Base-by-base conservation (phyloP, 1,140 invertebrate genomes). In the Aleiodes sp. region DNA sequence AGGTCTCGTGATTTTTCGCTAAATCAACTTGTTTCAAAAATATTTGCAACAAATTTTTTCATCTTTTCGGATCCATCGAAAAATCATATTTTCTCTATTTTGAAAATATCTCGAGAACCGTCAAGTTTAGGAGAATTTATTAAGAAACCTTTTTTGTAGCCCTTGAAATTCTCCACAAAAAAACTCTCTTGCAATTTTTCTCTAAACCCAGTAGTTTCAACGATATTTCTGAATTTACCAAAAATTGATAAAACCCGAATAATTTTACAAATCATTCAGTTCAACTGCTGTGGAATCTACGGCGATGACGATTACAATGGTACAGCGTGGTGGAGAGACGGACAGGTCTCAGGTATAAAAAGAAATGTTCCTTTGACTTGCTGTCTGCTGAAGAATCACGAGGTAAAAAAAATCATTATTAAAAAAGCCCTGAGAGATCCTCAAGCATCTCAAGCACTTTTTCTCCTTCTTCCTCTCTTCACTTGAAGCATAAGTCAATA, bases 241-340 rank as follows among this genome's bases (percentile, higher is more conserved):
- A n/a, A n/a, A 24, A 12, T 61, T 21, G 21, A 41, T 16, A 14
- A 10, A 10, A 21, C 2, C 24, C 29, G n/a, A 43, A 19, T 31
- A 33, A 26, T 24, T 46, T 46, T 19, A 26, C 16, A 21, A 19
- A 56, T 24, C 59, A 84, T 85, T 16, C 76, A 89, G 88, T 88
- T 89, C 72, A 85, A 88, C 73, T 90, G 89, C 74, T 90, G 89
- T 73, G 89, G 88, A 39, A 86, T 89, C 57, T 71, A 86, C 29
- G 80, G 79, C n/a, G 82, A 84, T 41, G 63, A 37, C 6, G 88
- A 89, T 77, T 89, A 88, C 71, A 80, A 82, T 64, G 82, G 84
- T 33, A 89, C 88, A 57, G 76, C 75, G 9, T 89, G 87, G 86
- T 84, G 80, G 80, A 84, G 82, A 33, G 78, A 84, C 28, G 76